phyloP scores from a whole-genome alignment of 2,888 invertebrate genomes.

The Drosophila anomalipes region DNA sequence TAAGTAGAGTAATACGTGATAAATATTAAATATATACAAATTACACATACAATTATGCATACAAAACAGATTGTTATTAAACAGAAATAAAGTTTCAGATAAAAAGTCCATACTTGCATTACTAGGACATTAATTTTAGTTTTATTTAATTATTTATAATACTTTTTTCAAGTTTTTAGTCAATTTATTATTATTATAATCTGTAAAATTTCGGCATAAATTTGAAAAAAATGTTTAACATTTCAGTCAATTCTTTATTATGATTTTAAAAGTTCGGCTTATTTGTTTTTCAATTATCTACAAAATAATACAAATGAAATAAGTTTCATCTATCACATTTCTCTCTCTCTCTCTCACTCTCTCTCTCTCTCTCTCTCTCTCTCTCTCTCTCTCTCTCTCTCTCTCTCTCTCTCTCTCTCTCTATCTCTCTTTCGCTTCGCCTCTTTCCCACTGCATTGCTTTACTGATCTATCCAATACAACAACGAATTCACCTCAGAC shows the following conservation, averaged over 20 bases:
- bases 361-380: too few relatives aligned
- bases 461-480: conserved; percentile 71
- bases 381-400: neutral
- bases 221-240: neutral
- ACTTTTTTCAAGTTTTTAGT: neutral
- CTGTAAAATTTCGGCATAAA: neutral
- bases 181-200: neutral
- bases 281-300: neutral
- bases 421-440: neutral
- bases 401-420: neutral
- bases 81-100: neutral
- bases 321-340: neutral
- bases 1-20: neutral
- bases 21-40: neutral
- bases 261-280: neutral
- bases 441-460: conserved; percentile 5
- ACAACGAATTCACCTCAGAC: conserved; percentile 1
- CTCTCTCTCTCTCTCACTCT: neutral
- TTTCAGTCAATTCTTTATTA: neutral
- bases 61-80: neutral
- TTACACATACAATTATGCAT: neutral
- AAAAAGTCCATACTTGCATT: neutral
- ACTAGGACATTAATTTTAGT: neutral
- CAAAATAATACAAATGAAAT: neutral
- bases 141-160: neutral